Percentiles rank a stretch among this genome's conserved stretches.
phyloP scores from a whole-genome alignment of 2,888 invertebrate genomes.

The Drosophila helvetica region DNA sequence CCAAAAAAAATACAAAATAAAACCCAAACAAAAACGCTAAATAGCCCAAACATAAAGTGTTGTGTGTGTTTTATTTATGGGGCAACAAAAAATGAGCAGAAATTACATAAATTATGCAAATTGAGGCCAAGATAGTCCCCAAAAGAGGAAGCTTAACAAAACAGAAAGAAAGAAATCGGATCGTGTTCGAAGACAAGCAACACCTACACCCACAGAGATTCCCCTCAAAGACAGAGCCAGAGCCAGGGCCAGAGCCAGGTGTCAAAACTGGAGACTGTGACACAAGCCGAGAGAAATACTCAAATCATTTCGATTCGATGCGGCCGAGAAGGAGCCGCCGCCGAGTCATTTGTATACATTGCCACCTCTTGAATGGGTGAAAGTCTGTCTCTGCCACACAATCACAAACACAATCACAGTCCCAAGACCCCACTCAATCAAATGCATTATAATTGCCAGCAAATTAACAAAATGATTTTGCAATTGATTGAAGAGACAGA shows the following conservation, averaged over 20 bases:
- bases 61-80: slow-evolving; percentile 24
- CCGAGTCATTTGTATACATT: not conserved
- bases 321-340: not conserved
- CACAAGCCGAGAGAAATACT: not conserved
- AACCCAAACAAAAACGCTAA: not conserved
- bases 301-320: not conserved
- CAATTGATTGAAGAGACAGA: slow-evolving; percentile 33
- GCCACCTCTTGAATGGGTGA: slow-evolving; percentile 11
- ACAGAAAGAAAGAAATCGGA: slow-evolving; percentile 24
- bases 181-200: slow-evolving; percentile 21
- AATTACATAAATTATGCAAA: slow-evolving; percentile 72
- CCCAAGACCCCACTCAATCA: slow-evolving; percentile 48
- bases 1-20: not conserved
- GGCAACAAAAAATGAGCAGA: slow-evolving; percentile 49
- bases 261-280: slow-evolving; percentile 33
- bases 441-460: slow-evolving; percentile 59
- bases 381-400: slow-evolving; percentile 45
- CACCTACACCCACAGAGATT: slow-evolving; percentile 52
- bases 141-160: slow-evolving; percentile 53
- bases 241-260: slow-evolving; percentile 28
- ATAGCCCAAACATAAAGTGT: not conserved
- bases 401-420: slow-evolving; percentile 33
- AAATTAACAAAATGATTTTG: slow-evolving; percentile 66
- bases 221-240: slow-evolving; percentile 5
- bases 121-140: slow-evolving; percentile 59